Evolutionary conservation across 2,113 vertebrate genomes (phyloP).

Genomic region (Corydoras maculifer): DNA sequence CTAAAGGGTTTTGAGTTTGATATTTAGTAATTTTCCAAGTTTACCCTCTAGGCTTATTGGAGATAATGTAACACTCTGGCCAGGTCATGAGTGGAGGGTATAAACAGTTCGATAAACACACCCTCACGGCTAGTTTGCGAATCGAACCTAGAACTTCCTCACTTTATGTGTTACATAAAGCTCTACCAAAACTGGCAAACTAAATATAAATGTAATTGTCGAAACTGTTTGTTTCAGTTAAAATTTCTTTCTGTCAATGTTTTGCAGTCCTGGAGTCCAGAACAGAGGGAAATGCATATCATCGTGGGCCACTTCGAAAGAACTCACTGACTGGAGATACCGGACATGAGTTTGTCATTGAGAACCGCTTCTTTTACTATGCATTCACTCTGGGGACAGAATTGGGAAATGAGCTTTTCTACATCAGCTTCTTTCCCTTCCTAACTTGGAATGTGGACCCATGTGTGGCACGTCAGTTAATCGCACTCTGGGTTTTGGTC

Average conservation of each 20-base stretch:
- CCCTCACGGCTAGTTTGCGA: no score
- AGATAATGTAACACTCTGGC: no score
- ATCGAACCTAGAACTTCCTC: no score
- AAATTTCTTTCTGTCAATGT: neutral
- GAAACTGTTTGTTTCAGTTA: no score
- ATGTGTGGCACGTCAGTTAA: constrained; percentile 76
- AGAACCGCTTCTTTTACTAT: constrained; percentile 78
- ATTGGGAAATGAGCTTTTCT: constrained; percentile 93
- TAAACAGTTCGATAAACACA: no score
- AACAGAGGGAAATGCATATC: neutral
- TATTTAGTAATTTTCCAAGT: no score
- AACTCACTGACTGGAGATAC: constrained; percentile 85
- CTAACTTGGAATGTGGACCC: constrained; percentile 89
- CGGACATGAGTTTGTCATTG: constrained; percentile 73
- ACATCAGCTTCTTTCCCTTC: constrained; percentile 90
- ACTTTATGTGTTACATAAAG: no score
- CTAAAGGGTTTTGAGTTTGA: no score
- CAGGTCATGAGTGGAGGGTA: no score
- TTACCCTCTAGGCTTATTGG: no score
- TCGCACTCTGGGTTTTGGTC: constrained; percentile 91
- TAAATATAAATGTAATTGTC: no score
- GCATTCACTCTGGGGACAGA: constrained; percentile 90
- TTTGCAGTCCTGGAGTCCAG: neutral
- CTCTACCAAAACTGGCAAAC: no score
- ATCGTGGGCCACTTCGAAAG: constrained; percentile 62